Evolutionary conservation across 2,113 vertebrate species (phyloP).

Genomic region (Chrysochloris asiatica): DNA sequence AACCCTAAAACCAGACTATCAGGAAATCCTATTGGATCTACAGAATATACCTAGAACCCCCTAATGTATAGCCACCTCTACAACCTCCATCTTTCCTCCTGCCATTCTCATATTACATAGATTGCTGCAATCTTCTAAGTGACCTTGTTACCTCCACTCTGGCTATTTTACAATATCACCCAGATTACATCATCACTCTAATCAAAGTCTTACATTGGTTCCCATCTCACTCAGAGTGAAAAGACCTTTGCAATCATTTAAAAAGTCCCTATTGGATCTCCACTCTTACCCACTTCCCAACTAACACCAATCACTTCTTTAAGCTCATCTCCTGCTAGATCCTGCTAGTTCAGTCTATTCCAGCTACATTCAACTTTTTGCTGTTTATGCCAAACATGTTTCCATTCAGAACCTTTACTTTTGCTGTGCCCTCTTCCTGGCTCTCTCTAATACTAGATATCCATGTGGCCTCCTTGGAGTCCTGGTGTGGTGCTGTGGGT

Average conservation of each 20-base stretch:
- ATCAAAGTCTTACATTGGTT: not conserved
- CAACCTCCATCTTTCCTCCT: not conserved
- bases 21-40: not conserved
- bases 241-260: not conserved
- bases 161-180: not conserved
- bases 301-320: not conserved
- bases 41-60: not conserved
- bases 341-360: not conserved
- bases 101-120: not conserved
- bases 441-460: not conserved
- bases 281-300: rapidly evolving
- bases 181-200: not conserved
- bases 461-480: too few species aligned
- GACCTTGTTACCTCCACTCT: not conserved
- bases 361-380: not conserved
- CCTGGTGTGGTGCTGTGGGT: too few species aligned
- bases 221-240: not conserved
- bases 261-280: rapidly evolving
- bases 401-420: not conserved
- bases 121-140: not conserved
- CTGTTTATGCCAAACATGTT: not conserved
- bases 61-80: not conserved
- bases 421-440: not conserved
- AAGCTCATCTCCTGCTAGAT: not conserved
- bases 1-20: not conserved